Evolutionary conservation across 2,113 vertebrate genomes (phyloP), one percentile per base, ranked within the genome.

Genomic region (Butorides virescens): DNA sequence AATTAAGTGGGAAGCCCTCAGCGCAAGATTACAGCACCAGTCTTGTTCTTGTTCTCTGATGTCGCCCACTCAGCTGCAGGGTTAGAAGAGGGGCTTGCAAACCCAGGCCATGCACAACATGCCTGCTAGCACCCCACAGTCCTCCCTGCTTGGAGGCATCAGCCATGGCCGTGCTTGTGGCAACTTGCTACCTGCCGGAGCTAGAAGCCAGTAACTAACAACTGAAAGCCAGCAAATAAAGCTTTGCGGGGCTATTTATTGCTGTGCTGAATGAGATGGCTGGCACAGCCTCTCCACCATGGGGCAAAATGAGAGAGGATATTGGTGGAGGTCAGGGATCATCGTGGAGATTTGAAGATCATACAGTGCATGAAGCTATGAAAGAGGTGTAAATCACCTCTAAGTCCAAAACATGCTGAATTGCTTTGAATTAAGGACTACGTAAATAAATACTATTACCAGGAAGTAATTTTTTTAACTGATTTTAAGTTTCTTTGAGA

Each of bases 71-170:
- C 55, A 50, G 1, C n/a, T 66, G 22, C 26, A 71, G 32, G 19
- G 32, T 55, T 80, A 63, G 53, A 66, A 79, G 25, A 70, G n/a
- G 19, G 70, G 25, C 46, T 84, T 19, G 0, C 68, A 86, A 73
- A 71, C 9, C 27, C 59, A 42, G 17, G 50, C 53, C 50, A 39
- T 29, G 74, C 61, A 58, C 0, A 0, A 59, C 1, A 4, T 32
- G 23, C 16, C 39, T 68, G 5, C 13, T 58, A 72, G 59, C 36
- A 66, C 50, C 29, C 8, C 29, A 25, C 11, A 29, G 6, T 7
- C 4, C 15, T 39, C 39, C 6, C 1, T 39, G 5, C 32, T 34
- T 1, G 1, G 6, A 58, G 47, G 34, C 66, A 52, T 46, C 36
- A 90, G 47, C 52, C 27, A 9, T 16, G 49, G 10, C 22, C 0